Conservation (phyloP, 2,888 invertebrate genomes). For the Ceratothoa steindachneri region DNA sequence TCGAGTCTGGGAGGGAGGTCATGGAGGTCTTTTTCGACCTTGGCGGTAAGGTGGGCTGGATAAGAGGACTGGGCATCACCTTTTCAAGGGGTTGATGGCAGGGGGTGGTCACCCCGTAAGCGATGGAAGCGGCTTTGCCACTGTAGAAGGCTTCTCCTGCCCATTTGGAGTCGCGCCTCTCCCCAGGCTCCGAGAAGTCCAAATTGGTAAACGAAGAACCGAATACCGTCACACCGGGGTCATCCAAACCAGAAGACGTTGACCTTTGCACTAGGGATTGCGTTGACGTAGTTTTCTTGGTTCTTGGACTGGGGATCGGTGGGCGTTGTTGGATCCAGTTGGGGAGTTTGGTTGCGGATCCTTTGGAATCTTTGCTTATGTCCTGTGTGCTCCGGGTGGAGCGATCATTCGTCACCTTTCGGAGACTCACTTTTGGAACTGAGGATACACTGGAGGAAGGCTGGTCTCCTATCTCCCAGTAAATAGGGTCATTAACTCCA, state of each 20-base stretch:
- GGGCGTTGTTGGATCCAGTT: slow-evolving; percentile 41
- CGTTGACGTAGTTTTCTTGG: slow-evolving; percentile 31
- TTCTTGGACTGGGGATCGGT: slow-evolving; percentile 41
- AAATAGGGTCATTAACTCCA: slow-evolving; percentile 23
- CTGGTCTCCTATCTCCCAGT: slow-evolving; percentile 42
- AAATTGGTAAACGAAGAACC: neutral
- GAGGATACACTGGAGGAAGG: too few species aligned
- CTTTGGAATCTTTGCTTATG: neutral
- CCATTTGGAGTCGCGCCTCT: slow-evolving; percentile 10
- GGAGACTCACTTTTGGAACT: slow-evolving; percentile 30
- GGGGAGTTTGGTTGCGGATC: slow-evolving; percentile 18
- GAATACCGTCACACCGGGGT: neutral
- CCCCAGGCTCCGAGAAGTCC: neutral
- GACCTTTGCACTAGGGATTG: slow-evolving; percentile 30
- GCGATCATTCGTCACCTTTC: slow-evolving; percentile 20
- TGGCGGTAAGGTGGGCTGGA: slow-evolving; percentile 15
- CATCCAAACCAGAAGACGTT: neutral
- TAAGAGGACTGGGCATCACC: neutral
- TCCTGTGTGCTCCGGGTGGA: neutral
- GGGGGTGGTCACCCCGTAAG: slow-evolving; percentile 29
- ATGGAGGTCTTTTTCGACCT: slow-evolving; percentile 26
- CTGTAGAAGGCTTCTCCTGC: slow-evolving; percentile 36
- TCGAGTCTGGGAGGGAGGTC: slow-evolving; percentile 18
- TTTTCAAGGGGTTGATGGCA: neutral
- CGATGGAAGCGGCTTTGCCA: slow-evolving; percentile 46